These are phyloP conservation scores for Parazoanthus swiftii DNA, from an alignment of 92 coral and sea anemone species.

Conservation along the genomic window DNA sequence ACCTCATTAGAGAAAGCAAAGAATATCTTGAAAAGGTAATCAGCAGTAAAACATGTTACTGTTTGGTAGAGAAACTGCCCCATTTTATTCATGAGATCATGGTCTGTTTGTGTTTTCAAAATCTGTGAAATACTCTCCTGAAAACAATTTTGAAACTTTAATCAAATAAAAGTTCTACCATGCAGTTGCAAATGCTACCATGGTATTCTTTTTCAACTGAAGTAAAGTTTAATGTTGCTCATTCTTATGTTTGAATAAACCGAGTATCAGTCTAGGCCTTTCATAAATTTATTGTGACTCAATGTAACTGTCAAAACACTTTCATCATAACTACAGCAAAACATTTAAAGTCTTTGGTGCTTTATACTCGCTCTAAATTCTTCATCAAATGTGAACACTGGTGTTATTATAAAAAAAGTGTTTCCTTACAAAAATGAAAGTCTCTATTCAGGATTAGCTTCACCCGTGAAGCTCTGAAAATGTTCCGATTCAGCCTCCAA, in stretches of 20 bases:
- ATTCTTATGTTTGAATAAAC: no score
- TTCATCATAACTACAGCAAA: slow-evolving; percentile 23
- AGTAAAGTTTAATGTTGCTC: no score
- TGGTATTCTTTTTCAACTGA: neutral
- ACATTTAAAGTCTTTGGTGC: slow-evolving; percentile 2
- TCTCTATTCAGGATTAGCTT: neutral
- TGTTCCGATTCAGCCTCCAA: slow-evolving; percentile 21
- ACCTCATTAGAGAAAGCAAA: no score
- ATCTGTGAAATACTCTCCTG: no score
- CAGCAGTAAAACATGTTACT: no score
- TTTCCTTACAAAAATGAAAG: slow-evolving; percentile 20
- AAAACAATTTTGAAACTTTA: no score
- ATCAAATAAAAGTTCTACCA: no score
- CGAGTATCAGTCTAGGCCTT: slow-evolving; percentile 15
- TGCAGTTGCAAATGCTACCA: no score
- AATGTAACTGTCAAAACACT: slow-evolving; percentile 20
- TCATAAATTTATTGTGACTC: slow-evolving; percentile 15
- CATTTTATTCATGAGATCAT: no score
- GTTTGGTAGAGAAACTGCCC: no score
- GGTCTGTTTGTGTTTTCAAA: no score
- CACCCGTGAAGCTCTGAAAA: slow-evolving; percentile 16
- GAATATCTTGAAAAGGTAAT: no score
- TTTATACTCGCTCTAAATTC: slow-evolving; percentile 17
- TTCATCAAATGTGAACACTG: slow-evolving; percentile 5
- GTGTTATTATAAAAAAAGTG: slow-evolving; percentile 10